Conservation (phyloP, 2,113 vertebrate genomes). For the Halcyon senegalensis region DNA sequence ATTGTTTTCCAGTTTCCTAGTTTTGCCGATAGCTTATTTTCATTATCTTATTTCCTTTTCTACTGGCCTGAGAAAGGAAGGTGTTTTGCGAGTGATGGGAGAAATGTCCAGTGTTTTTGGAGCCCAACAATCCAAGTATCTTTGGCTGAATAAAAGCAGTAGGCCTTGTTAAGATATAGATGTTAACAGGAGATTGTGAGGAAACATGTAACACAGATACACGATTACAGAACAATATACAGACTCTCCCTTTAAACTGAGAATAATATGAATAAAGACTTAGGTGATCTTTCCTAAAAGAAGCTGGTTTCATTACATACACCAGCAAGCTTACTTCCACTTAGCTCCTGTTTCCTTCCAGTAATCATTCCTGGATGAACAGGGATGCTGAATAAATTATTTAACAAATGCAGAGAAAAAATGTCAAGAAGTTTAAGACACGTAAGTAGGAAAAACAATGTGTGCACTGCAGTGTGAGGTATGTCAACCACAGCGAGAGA, state of each 20-base stretch:
- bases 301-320: neutral
- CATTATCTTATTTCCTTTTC: neutral
- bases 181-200: neutral
- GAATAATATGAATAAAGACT: neutral
- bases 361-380: neutral
- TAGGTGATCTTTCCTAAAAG: neutral
- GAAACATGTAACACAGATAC: neutral
- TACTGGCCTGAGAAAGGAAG: neutral
- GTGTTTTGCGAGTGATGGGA: neutral
- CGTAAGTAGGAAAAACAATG: neutral
- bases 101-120: neutral
- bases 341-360: neutral
- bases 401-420: neutral
- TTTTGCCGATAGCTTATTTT: neutral
- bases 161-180: neutral
- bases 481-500: neutral
- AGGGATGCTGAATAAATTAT: neutral
- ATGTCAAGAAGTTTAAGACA: neutral
- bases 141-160: neutral
- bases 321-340: neutral
- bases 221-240: neutral
- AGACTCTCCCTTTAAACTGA: neutral
- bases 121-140: neutral
- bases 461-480: neutral
- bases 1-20: neutral